Evolutionary conservation across 2,888 invertebrate species (phyloP).

Genomic region (Rhamnusium bicolor): DNA sequence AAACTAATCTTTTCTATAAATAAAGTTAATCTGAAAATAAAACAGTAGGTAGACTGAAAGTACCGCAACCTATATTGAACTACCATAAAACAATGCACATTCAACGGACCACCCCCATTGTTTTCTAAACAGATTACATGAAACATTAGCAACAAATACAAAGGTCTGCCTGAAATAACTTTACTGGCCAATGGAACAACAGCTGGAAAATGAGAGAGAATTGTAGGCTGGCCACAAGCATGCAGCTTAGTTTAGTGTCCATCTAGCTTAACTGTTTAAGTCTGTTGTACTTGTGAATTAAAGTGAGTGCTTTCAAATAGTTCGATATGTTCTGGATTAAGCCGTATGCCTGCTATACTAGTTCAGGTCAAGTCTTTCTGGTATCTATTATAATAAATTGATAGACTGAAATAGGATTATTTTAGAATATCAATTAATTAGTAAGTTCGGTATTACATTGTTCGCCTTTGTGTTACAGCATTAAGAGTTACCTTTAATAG

Average conservation of each 20-base stretch:
- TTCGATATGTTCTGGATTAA: conserved; percentile 3
- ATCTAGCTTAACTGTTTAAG: conserved; percentile 31
- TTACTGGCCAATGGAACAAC: background rate
- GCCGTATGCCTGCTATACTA: background rate
- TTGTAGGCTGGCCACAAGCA: background rate
- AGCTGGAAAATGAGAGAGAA: background rate
- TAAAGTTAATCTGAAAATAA: conserved; percentile 26
- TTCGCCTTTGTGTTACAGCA: too few relatives aligned
- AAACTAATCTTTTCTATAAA: background rate
- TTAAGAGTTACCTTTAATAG: too few relatives aligned
- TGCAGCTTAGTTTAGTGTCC: conserved; percentile 7
- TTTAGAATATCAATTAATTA: background rate
- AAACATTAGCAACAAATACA: conserved; percentile 18
- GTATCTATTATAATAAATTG: too few relatives aligned
- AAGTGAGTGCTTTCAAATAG: conserved; percentile 28
- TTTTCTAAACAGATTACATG: conserved; percentile 16
- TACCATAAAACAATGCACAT: background rate
- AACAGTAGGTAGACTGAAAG: conserved; percentile 40
- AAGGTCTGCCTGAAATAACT: background rate
- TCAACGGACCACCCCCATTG: conserved; percentile 10
- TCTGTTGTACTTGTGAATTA: conserved; percentile 37
- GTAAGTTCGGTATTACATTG: too few relatives aligned
- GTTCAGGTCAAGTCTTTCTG: background rate
- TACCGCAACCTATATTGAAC: conserved; percentile 36
- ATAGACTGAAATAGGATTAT: background rate